Conservation (phyloP, 2,113 vertebrate genomes). For the Macrotus californicus region DNA sequence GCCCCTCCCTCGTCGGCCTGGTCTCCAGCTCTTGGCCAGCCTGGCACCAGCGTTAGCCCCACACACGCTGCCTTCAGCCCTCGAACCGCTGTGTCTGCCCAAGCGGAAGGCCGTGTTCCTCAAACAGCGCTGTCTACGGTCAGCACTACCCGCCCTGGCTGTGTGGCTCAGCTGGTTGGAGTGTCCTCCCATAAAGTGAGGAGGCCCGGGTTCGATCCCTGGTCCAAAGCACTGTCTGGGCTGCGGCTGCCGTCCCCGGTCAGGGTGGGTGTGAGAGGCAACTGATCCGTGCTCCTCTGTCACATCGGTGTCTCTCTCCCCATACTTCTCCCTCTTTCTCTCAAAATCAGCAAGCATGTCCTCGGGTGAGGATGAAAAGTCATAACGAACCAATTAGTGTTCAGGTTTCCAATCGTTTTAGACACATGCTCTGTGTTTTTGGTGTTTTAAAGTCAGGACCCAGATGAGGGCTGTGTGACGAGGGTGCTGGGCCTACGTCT, state of each 20-base stretch:
- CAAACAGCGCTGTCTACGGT: fast-evolving
- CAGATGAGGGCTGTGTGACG: fast-evolving
- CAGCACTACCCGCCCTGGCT: background rate
- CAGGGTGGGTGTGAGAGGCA: no score
- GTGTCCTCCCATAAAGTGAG: no score
- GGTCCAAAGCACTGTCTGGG: no score
- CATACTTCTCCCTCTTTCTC: no score
- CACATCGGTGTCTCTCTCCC: no score
- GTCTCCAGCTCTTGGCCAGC: background rate
- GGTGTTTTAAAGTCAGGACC: background rate
- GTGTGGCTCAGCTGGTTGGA: no score
- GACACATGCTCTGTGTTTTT: background rate
- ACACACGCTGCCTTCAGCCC: background rate
- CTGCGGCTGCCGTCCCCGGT: no score
- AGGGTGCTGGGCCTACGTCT: fast-evolving
- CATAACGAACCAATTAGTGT: background rate
- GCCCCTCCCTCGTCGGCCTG: fast-evolving
- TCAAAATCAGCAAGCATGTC: no score
- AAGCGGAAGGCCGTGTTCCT: background rate
- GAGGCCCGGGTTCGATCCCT: no score
- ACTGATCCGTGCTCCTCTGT: no score
- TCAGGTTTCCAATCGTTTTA: background rate
- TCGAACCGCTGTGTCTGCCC: background rate
- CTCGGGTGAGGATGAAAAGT: no score
- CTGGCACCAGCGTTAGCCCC: background rate